Evolutionary conservation across 2,888 invertebrate species (phyloP).

Genomic region (Drosophila phalerata): DNA sequence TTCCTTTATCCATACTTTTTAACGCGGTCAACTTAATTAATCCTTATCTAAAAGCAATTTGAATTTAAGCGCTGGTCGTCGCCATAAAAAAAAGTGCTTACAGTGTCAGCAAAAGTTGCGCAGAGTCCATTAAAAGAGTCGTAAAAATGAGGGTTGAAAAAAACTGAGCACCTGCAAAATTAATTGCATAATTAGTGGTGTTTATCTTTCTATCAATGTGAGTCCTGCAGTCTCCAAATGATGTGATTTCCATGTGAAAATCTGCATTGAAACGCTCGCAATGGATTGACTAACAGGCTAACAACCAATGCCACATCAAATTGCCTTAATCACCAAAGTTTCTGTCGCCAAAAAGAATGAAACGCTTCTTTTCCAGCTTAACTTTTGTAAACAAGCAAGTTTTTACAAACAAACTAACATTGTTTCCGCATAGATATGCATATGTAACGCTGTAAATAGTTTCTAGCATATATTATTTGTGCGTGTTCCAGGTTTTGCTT

Average conservation of each 20-base stretch:
- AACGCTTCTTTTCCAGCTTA: constrained; percentile 39
- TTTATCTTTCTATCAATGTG: constrained; percentile 34
- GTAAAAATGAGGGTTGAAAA: constrained; percentile 41
- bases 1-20: constrained; percentile 10
- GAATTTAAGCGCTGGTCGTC: constrained; percentile 54
- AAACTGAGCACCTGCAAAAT: constrained; percentile 42
- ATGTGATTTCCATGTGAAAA: constrained; percentile 9
- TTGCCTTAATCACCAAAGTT: constrained; percentile 63
- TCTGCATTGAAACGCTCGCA: neutral
- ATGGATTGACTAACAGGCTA: neutral
- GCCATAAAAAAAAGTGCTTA: constrained; percentile 51
- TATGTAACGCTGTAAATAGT: constrained; percentile 1
- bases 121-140: constrained; percentile 51
- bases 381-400: constrained; percentile 24
- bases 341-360: constrained; percentile 29
- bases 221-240: constrained; percentile 4
- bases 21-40: constrained; percentile 45
- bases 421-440: neutral
- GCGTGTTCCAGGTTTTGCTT: constrained; percentile 14
- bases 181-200: constrained; percentile 69
- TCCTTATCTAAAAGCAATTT: constrained; percentile 73
- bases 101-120: constrained; percentile 35
- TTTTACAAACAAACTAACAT: constrained; percentile 20
- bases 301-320: constrained; percentile 33
- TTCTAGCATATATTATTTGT: constrained; percentile 4